Evolutionary conservation across 2,113 vertebrate genomes (phyloP).

Genomic region (Chionomys nivalis): DNA sequence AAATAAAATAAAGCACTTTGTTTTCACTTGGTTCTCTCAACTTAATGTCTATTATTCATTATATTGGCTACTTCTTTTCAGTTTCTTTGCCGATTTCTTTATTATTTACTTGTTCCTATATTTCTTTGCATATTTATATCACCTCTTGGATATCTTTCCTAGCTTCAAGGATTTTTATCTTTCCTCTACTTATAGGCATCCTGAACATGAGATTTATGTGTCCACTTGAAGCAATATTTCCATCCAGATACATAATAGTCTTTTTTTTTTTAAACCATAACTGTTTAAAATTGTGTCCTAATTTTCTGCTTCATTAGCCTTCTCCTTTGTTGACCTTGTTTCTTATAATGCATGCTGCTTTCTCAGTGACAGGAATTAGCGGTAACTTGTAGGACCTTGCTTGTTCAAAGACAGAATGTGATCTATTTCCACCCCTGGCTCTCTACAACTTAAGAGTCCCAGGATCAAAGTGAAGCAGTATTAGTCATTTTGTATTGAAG

Average conservation of each 20-base stretch:
- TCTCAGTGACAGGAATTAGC: background rate
- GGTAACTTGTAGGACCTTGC: background rate
- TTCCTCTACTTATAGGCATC: background rate
- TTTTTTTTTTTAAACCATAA: background rate
- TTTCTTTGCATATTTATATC: background rate
- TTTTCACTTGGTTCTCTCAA: background rate
- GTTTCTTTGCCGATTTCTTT: background rate
- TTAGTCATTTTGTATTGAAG: background rate
- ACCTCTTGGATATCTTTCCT: background rate
- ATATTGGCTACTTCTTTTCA: background rate
- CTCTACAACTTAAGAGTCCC: background rate
- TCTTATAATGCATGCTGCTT: background rate
- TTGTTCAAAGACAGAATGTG: background rate
- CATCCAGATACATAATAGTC: background rate
- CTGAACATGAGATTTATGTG: background rate
- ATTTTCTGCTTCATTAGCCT: slow-evolving; percentile 15
- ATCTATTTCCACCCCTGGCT: too few relatives aligned
- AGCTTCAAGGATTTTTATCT: background rate
- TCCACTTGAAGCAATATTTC: background rate
- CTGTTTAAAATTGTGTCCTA: background rate
- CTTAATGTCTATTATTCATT: background rate
- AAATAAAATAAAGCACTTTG: background rate
- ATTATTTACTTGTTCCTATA: background rate
- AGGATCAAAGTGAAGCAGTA: background rate
- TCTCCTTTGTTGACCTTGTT: background rate